A percentile compares a stretch with the other conserved stretches of the same genome.
Conservation (phyloP, 2,888 invertebrate species). For the Capitulum mitella region DNA sequence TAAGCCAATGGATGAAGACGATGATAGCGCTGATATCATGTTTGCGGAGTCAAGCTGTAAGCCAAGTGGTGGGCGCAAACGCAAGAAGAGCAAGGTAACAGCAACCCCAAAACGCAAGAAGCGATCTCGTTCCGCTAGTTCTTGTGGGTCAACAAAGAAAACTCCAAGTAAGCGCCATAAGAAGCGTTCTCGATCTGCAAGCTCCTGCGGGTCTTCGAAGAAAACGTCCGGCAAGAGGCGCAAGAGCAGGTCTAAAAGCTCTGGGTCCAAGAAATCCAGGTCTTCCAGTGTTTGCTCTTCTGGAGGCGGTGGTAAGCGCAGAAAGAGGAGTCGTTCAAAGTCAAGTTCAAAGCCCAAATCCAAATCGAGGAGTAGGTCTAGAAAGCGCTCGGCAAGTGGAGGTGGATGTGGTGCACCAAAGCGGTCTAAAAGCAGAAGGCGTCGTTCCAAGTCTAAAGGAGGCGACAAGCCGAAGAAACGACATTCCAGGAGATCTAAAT, state of each 20-base stretch:
- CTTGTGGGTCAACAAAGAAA: not conserved
- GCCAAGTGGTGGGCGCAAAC: not conserved
- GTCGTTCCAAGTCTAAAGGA: not conserved
- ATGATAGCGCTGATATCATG: constrained; percentile 12
- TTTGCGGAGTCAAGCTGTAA: constrained; percentile 6
- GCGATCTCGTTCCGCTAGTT: not conserved
- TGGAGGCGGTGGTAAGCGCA: not conserved
- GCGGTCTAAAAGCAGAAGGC: not conserved
- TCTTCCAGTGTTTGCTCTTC: not conserved
- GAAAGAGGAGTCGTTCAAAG: not conserved
- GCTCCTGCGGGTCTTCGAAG: not conserved
- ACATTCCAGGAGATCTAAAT: not conserved
- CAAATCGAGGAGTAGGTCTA: not conserved
- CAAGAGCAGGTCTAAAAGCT: not conserved
- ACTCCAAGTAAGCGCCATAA: not conserved
- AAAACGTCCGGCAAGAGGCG: not conserved
- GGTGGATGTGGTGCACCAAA: not conserved
- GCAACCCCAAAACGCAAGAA: not conserved
- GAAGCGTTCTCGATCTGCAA: not conserved
- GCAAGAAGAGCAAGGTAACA: constrained; percentile 6
- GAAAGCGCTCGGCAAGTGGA: not conserved
- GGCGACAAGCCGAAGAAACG: not conserved
- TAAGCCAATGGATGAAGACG: not conserved
- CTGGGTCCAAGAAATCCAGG: not conserved
- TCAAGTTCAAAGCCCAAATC: not conserved